phyloP scores from a whole-genome alignment of 2,113 vertebrate genomes.

The Diphyllodes magnificus region DNA sequence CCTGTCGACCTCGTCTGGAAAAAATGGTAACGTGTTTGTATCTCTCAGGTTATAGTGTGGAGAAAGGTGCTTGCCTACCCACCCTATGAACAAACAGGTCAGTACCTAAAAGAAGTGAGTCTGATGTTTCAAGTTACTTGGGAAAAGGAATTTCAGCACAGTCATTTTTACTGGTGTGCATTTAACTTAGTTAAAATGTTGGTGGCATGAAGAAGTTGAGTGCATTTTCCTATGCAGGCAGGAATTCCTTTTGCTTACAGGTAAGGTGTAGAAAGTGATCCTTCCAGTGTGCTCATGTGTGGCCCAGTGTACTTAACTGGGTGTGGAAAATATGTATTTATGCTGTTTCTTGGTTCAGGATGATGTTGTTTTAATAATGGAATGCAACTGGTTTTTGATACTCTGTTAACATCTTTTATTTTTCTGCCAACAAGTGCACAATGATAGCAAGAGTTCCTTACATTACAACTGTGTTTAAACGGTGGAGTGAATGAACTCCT shows the following conservation, averaged over 20 bases:
- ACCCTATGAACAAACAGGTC: constrained; percentile 42
- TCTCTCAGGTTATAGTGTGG: background rate
- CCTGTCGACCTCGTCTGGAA: background rate
- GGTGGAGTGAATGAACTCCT: background rate
- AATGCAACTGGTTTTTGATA: background rate
- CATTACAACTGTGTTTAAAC: background rate
- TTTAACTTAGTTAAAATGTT: background rate
- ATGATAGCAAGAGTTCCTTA: background rate
- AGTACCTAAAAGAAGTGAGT: background rate
- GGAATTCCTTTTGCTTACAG: background rate
- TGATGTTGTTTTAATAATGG: background rate
- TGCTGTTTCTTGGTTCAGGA: background rate
- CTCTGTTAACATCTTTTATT: background rate
- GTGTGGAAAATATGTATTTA: background rate
- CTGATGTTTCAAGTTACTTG: background rate
- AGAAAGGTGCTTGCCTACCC: background rate
- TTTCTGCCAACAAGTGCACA: background rate
- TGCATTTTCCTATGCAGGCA: background rate
- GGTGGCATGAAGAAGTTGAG: background rate
- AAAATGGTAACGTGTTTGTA: background rate
- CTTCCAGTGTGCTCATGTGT: background rate
- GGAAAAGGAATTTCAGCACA: background rate
- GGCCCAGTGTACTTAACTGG: background rate
- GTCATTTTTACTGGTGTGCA: background rate
- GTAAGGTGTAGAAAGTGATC: background rate